Evolutionary conservation across 2,113 vertebrate genomes (phyloP), one percentile per base, ranked within the genome.

Genomic region (Amazona guildingii): DNA sequence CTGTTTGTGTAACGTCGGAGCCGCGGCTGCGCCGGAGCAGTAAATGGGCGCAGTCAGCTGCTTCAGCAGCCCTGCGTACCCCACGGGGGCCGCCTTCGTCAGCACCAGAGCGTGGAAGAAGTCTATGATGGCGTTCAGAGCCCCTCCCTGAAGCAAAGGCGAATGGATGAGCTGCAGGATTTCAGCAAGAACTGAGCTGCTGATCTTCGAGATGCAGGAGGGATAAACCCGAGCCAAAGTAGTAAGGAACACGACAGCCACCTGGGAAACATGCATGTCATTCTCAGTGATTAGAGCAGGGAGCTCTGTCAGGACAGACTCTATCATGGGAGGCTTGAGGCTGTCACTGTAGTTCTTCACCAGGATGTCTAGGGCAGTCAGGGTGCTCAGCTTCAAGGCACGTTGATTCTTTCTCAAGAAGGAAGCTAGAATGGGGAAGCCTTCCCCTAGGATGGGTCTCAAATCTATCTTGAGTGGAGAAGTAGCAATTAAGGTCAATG

Each of bases 231-330:
- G 98, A 54, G 98, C 97, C 97, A 98, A 84, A 0, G 98, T 98
- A 2, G 99, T 98, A 6, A 99, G 98, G 97, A 99, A 98, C 39
- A 87, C 43, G 66, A 99, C 84, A 15, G 99, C 98, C 82, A 99
- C 98, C 97, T 99, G 99, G n/a, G 99, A 99, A 44, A 99, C 98
- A 0, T 99, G 99, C 99, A 99, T 99, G 96, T 99, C 99, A 0
- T 91, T 98, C 97, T 99, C 99, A 0, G 98, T 98, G 85, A 99
- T 98, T 76, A 99, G 95, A 24, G 98, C 82, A 0, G 99, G 99
- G n/a, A 99, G 97, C 96, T 99, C 99, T 0, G 70, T 96, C 54
- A 99, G 95, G 27, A 99, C 98, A 0, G 98, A 96, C 77, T 98
- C 98, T 39, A 99, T 94, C 7, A 98, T 97, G 2, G 97, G 76